Base-by-base conservation (phyloP, 2,888 invertebrate species). In the Heliconius ismenius region DNA sequence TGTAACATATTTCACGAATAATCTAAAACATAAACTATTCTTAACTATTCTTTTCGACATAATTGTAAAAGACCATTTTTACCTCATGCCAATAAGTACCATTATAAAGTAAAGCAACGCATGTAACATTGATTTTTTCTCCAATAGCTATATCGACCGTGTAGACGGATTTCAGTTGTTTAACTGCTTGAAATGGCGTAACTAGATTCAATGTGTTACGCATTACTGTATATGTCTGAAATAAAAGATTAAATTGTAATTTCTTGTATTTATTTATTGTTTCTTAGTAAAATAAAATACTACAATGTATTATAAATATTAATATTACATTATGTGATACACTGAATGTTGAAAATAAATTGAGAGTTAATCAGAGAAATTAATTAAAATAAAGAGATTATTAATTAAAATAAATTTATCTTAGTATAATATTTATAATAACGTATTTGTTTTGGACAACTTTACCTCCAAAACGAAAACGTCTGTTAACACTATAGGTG, bases 61-160 rank as follows among this genome's bases (percentile, higher is more conserved):
- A 49, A 18, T 49, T 18, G 49, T 18, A 43, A 49, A 58, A 58
- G 2, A n/a, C 3, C n/a, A n/a, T 58, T 26, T 70, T 76, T 85
- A 95, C 95, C 92, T 95, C 95, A 79, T 94, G 90, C 95, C 95
- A 95, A 79, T 93, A 90, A 65, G 90, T 89, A 1, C 94, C 90
- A 76, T 94, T 94, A 79, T 91, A 91, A 10, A 95, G 86, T 21
- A 95, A 77, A 62, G 91, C 91, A 3, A 92, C 82, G 43, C 92
- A 91, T 4, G 95, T 92, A 1, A 94, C 86, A 81, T 95, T 95
- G 83, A 91, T 87, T 62, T 87, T 91, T 81, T 92, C 90, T 1
- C 92, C 94, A n/a, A 94, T 82, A 2, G 87, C 83, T 0, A 95
- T 88, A 73, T 92, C 89, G 28, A 95, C 92, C 0, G 93, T 91